Evolutionary conservation across 2,888 invertebrate species (phyloP), one percentile per base, ranked within the genome.

Genomic region (Cryptocheilus praepositus): DNA sequence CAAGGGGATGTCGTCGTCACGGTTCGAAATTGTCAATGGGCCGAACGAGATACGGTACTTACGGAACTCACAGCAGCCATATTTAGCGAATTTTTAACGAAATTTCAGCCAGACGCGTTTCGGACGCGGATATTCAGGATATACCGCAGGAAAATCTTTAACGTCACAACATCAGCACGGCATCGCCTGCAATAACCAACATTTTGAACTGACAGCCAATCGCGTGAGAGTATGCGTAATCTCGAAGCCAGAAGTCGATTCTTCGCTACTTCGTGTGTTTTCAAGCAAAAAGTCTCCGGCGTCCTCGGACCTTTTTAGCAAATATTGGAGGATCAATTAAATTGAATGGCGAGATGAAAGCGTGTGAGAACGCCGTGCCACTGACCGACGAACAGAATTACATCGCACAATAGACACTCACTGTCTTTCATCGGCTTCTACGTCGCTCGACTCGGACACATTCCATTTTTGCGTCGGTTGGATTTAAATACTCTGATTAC

Each of bases 121-220:
- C 19, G 28, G 49, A 57, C 52, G 66, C 69, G 44, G 46, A 51
- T 56, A 61, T 56, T 62, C 51, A 51, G 46, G 43, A 71, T 73
- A 62, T 71, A 77, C 76, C 75, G 74, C 74, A 81, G 66, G 71
- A 76, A 83, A 85, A 85, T 81, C 81, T 81, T 83, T 82, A 87
- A 85, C 83, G 86, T 86, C 84, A 86, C 85, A 85, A 84, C 82
- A 83, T 81, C 77, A 77, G 73, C 73, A 77, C 80, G 72, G 77
- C 83, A 84, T 86, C 80, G 80, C 79, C 81, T 76, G 81, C 83
- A 83, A 80, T 83, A 86, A 86, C 85, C 86, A 86, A 85, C 86
- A 86, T 86, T 86, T 86, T 86, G 85, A 86, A 86, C 83, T 79
- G 74, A 76, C 76, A 80, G 77, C 85, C 84, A 85, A 86, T 85